Percentiles rank a stretch among this genome's conserved stretches.
phyloP scores from a whole-genome alignment of 2,113 vertebrate species.

The Campylorhamphus procurvoides region DNA sequence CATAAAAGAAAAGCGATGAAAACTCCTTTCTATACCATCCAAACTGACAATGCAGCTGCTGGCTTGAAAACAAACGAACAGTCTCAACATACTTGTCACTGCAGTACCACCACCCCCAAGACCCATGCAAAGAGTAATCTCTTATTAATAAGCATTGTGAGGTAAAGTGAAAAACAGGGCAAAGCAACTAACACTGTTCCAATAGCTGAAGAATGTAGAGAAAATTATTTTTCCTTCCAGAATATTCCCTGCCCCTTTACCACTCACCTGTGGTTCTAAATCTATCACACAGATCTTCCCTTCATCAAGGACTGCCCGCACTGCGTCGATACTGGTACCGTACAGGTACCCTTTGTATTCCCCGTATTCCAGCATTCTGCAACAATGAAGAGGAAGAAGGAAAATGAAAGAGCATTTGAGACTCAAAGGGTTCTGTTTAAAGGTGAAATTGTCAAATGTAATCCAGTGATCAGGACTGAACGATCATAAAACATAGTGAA shows the following conservation, averaged over 20 bases:
- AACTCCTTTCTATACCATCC: background rate
- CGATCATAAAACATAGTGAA: background rate
- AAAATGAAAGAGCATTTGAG: background rate
- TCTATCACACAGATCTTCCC: slow-evolving; percentile 92
- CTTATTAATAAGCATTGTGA: background rate
- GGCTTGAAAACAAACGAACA: background rate
- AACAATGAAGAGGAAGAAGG: background rate
- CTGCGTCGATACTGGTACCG: slow-evolving; percentile 89
- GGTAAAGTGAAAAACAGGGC: background rate
- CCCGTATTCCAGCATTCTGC: slow-evolving; percentile 91
- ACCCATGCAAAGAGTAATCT: background rate
- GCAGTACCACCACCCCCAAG: background rate
- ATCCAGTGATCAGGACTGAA: background rate
- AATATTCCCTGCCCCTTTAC: background rate
- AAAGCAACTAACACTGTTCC: background rate
- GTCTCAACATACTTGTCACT: background rate
- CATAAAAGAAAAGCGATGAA: background rate
- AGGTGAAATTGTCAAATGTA: background rate
- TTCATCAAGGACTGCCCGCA: slow-evolving; percentile 79
- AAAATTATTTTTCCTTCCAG: background rate
- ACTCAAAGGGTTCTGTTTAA: background rate
- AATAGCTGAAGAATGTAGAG: background rate
- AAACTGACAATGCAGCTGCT: background rate
- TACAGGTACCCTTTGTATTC: slow-evolving; percentile 90
- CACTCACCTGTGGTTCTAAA: slow-evolving; percentile 87